Evolutionary conservation across 2,797 vertebrate genomes (phyloP).

Genomic region (Xenops minutus): DNA sequence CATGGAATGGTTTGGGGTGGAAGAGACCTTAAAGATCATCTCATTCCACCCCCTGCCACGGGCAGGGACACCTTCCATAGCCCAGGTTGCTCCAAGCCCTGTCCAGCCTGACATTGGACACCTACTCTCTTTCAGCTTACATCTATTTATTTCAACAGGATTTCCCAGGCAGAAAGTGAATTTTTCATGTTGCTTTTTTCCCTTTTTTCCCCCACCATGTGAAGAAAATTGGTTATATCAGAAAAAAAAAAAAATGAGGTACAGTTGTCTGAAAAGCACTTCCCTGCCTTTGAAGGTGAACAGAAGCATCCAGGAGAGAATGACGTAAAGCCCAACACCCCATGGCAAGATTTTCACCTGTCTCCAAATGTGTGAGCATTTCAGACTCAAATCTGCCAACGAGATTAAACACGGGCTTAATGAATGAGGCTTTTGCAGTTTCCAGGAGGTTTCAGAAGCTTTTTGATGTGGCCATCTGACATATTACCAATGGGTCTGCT

Average conservation of each 20-base stretch:
- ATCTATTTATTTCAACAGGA: not conserved
- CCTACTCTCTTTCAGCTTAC: too few species aligned
- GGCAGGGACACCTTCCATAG: not conserved
- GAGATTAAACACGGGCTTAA: not conserved
- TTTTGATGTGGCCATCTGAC: slow-evolving; percentile 7
- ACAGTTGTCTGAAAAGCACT: not conserved
- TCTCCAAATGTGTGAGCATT: not conserved
- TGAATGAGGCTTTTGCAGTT: not conserved
- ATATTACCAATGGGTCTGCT: not conserved
- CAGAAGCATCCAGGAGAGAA: not conserved
- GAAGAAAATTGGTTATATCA: not conserved
- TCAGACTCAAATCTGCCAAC: not conserved
- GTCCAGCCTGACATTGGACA: not conserved
- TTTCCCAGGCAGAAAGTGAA: not conserved
- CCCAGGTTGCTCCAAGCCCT: not conserved
- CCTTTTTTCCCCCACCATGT: rapidly evolving
- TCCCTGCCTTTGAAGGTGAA: not conserved
- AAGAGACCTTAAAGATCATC: not conserved
- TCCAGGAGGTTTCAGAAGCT: not conserved
- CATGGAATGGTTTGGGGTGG: not conserved
- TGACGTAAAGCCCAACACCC: not conserved
- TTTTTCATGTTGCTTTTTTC: not conserved
- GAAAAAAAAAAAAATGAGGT: not conserved
- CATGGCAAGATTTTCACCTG: not conserved
- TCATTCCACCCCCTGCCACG: not conserved